These are phyloP conservation scores for Nephrotoma flavescens DNA, from an alignment of 2,888 invertebrate species.

Conservation along the genomic window DNA sequence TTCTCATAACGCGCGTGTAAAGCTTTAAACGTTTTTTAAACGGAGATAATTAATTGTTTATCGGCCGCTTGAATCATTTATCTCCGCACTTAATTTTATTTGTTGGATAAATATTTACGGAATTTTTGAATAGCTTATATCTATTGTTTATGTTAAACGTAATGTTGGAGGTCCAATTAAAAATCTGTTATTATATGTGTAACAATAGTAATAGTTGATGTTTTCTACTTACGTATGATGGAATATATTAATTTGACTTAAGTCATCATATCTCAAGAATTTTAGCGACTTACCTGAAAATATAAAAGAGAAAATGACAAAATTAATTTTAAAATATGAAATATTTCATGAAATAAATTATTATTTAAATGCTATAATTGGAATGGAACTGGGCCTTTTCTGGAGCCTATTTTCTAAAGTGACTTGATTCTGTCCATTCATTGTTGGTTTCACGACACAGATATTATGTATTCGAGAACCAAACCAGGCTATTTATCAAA, in stretches of 20 bases:
- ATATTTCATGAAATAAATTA: too few relatives aligned
- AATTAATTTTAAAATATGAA: too few relatives aligned
- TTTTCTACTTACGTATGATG: background rate
- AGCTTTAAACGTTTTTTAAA: background rate
- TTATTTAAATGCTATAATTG: too few relatives aligned
- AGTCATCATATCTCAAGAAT: background rate
- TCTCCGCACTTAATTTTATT: background rate
- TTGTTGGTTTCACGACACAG: too few relatives aligned
- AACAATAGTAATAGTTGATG: background rate
- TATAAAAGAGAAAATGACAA: background rate
- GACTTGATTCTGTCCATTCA: too few relatives aligned
- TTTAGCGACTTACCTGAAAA: background rate
- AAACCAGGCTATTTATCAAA: too few relatives aligned
- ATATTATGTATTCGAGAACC: too few relatives aligned
- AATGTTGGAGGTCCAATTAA: background rate
- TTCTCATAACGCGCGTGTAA: background rate
- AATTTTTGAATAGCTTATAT: background rate
- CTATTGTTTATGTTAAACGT: background rate
- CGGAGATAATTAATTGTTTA: background rate
- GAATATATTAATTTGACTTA: background rate
- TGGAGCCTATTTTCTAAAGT: too few relatives aligned
- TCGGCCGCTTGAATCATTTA: background rate
- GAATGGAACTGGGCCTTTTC: too few relatives aligned
- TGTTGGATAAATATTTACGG: background rate
- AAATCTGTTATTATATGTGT: background rate